These are phyloP conservation scores for Peromyscus eremicus DNA, from an alignment of 2,797 vertebrate species.

Conservation along the genomic window DNA sequence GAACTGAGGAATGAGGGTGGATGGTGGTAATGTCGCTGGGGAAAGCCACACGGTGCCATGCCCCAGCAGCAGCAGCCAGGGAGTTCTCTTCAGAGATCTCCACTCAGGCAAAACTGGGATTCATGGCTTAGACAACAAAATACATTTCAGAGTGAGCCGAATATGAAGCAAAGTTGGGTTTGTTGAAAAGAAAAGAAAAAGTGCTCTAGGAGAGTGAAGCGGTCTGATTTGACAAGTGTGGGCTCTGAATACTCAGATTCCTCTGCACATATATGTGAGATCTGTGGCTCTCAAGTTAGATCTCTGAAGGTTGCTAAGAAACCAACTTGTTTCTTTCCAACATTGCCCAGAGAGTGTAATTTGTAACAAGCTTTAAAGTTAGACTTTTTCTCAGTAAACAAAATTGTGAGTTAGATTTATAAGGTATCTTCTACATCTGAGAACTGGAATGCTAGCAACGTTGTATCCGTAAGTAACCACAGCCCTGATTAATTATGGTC, in stretches of 20 bases:
- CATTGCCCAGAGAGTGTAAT: not conserved
- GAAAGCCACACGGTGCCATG: not conserved
- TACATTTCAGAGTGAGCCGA: not conserved
- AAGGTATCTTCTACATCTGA: not conserved
- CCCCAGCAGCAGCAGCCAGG: not conserved
- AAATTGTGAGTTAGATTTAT: not conserved
- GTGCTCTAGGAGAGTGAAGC: not conserved
- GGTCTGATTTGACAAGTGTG: not conserved
- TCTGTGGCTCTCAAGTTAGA: not conserved
- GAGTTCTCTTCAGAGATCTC: not conserved
- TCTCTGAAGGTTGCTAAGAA: not conserved
- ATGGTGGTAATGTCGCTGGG: not conserved
- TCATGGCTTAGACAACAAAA: not conserved
- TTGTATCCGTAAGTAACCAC: not conserved
- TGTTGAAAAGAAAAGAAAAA: not conserved
- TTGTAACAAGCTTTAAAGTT: not conserved
- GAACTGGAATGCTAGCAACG: not conserved
- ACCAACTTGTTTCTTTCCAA: not conserved
- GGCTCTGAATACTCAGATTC: not conserved
- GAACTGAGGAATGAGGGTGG: not conserved
- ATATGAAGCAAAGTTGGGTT: not conserved
- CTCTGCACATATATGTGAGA: not conserved
- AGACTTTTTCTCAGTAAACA: not conserved
- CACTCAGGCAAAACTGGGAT: not conserved
- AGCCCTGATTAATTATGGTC: not conserved